Evolutionary conservation across 2,797 vertebrate species (phyloP), one percentile per base, ranked within the genome.

Genomic region (Lerista edwardsae): DNA sequence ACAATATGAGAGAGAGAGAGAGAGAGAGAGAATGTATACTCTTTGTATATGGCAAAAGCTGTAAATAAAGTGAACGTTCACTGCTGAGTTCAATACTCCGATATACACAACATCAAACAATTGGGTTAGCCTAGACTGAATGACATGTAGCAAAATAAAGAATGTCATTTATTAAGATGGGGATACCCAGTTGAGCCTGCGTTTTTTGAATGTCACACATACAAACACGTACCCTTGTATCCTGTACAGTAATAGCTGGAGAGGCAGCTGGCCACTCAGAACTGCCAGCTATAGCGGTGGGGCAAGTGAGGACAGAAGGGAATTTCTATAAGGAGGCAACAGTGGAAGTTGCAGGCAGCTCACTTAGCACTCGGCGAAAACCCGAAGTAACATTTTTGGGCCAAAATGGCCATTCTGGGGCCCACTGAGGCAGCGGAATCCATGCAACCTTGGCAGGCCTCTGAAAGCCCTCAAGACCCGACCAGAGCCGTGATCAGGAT

Each of bases 121-220:
- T 69, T 85, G 62, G 71, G 36, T 75, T 80, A 75, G 62, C 34
- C 36, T 55, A 55, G 36, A 65, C 15, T 75, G 69, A 68, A 61
- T 85, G 78, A 80, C 78, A 79, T 85, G 68, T 85, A 68, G 23
- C 61, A 85, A 85, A 80, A 85, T 47, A 59, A 34, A 75, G 62
- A 44, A 76, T 51, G 39, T 41, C 39, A 73, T 71, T 81, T 81
- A 76, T 68, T 69, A 68, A 39, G 62, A 27, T 7, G n/a, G 29
- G 62, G 72, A 69, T 51, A 80, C 29, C 21, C 47, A 80, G 77
- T 29, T 74, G 27, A 59, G 47, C 44, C 67, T 67, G 62, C 61
- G 68, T 75, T 75, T 68, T 80, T 75, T 78, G 64, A 75, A 31
- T 25, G 31, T 31, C 47, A 61, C 29, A 41, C 51, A 31, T 34